Evolutionary conservation across 2,113 vertebrate genomes (phyloP).

Genomic region (Cariama cristata): DNA sequence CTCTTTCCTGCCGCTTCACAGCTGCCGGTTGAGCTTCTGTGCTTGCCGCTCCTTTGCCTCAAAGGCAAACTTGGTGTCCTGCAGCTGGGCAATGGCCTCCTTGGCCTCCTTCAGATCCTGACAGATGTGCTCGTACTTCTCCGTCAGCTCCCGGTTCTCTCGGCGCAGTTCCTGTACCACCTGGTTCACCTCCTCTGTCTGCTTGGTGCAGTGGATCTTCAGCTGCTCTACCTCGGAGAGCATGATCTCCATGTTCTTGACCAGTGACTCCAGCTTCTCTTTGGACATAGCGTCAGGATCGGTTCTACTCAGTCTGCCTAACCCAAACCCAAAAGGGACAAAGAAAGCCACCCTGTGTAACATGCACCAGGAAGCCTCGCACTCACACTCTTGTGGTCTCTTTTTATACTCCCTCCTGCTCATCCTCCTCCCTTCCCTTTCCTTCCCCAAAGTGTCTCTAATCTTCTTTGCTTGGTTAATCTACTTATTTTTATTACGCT

Average conservation of each 20-base stretch:
- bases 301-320: constrained; percentile 32
- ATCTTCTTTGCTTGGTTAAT: constrained; percentile 67
- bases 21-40: constrained; percentile 88
- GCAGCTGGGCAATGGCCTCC: constrained; percentile 82
- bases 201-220: constrained; percentile 86
- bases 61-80: constrained; percentile 85
- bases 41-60: constrained; percentile 88
- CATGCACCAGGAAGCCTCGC: constrained; percentile 25
- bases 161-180: constrained; percentile 82
- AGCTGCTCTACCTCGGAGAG: constrained; percentile 88
- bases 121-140: constrained; percentile 84
- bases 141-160: constrained; percentile 83
- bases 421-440: constrained; percentile 30
- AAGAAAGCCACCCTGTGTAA: constrained; percentile 72
- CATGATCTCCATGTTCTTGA: constrained; percentile 89
- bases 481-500: constrained; percentile 65
- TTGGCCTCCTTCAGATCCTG: constrained; percentile 84
- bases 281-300: constrained; percentile 79
- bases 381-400: constrained; percentile 11
- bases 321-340: constrained; percentile 66
- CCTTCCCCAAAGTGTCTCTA: constrained; percentile 37
- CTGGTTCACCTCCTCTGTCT: constrained; percentile 85
- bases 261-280: constrained; percentile 87
- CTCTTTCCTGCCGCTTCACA: constrained; percentile 61
- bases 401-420: constrained; percentile 40